Conservation (phyloP, 2,797 vertebrate species). For the Gymnodraco acuticeps region DNA sequence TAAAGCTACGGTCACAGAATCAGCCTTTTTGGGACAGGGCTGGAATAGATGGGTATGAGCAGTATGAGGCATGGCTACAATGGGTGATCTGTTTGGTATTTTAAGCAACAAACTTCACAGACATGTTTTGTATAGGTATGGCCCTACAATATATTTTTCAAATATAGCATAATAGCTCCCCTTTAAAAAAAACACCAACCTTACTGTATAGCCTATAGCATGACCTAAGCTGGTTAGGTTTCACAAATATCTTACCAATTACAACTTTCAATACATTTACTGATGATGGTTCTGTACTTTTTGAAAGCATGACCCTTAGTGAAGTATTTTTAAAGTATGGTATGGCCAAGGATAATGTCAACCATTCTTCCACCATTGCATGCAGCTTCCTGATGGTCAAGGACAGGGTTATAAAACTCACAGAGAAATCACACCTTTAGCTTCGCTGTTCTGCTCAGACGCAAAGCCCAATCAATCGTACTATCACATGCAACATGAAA, state of each 20-base stretch:
- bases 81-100: too few relatives aligned
- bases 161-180: too few relatives aligned
- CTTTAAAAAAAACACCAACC: too few relatives aligned
- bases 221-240: neutral
- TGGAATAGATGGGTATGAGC: too few relatives aligned
- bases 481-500: constrained; percentile 59
- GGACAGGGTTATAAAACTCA: constrained; percentile 50
- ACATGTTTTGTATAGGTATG: too few relatives aligned
- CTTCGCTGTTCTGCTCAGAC: constrained; percentile 40
- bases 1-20: too few relatives aligned
- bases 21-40: too few relatives aligned
- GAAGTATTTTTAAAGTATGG: neutral
- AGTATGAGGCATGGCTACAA: too few relatives aligned
- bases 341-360: neutral
- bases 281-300: neutral
- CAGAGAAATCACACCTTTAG: constrained; percentile 24
- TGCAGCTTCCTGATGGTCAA: constrained; percentile 27
- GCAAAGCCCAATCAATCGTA: constrained; percentile 65
- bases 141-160: too few relatives aligned
- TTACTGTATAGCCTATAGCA: neutral
- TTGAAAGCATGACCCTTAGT: neutral
- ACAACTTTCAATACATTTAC: neutral
- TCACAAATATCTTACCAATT: neutral
- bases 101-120: too few relatives aligned
- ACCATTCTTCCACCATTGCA: neutral